Base-by-base conservation (phyloP, 2,797 vertebrate genomes). In the Anas capensis region DNA sequence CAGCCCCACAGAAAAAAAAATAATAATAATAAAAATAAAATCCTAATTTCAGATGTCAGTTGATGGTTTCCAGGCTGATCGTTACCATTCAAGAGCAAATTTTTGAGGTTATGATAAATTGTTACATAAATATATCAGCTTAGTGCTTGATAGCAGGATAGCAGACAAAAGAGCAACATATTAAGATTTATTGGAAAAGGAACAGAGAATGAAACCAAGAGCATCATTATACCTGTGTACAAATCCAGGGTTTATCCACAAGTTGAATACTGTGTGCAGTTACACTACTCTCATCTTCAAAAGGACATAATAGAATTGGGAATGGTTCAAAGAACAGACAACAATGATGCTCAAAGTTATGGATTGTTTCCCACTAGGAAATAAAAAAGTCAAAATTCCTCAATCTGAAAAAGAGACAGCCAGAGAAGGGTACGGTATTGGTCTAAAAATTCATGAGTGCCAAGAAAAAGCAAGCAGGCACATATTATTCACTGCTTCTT, bases 181-280 rank as follows among this genome's bases (percentile, higher is more conserved):
- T 77, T 49, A 70, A 69, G 57, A 93, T 82, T 71, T 90, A 78
- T 46, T 94, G 80, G 65, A 78, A 90, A 78, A 75, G 20, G 31
- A 90, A 65, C 36, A 88, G 53, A 83, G 33, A 57, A 78, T 49
- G 78, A 88, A 88, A 78, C 14, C 38, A 72, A 87, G 51, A 88
- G 44, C 36, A 68, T 3, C 24, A 57, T 86, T 82, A 44, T n/a
- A 14, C 13, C 53, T 53, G 9, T 66, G 24, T 40, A n/a, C 33
- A 82, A 92, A 78, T n/a, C 33, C 46, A 70, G 31, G 7, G 8
- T 62, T 85, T 70, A 87, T 44, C 58, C 58, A 49, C 57, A 88
- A 90, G 90, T 16, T 84, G 27, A 64, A 68, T 57, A 72, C 2
- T 40, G 8, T n/a, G 4, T 61, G 13, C 10, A 14, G 42, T 56